Evolutionary conservation across 2,888 invertebrate species (phyloP).

Genomic region (Cyaniris semiargus): DNA sequence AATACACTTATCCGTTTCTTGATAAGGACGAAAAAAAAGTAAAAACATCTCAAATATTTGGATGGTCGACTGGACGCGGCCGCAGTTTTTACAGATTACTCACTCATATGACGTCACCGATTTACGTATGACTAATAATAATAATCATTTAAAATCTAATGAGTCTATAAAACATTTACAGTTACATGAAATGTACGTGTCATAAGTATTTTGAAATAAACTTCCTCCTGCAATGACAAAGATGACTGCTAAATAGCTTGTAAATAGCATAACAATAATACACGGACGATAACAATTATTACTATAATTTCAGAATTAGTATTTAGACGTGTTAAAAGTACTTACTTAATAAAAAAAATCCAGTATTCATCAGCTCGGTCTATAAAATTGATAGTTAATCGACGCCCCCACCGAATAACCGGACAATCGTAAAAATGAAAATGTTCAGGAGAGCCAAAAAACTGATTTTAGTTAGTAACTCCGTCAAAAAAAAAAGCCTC

Average conservation of each 20-base stretch:
- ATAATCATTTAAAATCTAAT: constrained; percentile 60
- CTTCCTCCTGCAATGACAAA: constrained; percentile 8
- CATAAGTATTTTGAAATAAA: constrained; percentile 37
- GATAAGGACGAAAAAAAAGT: not conserved
- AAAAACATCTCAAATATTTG: constrained; percentile 26
- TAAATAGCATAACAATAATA: not conserved
- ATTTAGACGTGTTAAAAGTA: no score
- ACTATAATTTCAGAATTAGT: not conserved
- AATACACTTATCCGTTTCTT: not conserved
- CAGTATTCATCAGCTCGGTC: no score
- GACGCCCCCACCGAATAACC: no score
- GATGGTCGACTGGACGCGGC: constrained; percentile 48
- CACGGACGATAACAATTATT: not conserved
- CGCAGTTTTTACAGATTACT: constrained; percentile 63
- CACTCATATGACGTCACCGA: constrained; percentile 69
- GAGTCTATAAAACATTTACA: constrained; percentile 42
- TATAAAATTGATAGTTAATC: no score
- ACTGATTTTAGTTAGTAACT: no score
- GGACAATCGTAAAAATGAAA: no score
- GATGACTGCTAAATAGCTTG: not conserved
- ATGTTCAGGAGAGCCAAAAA: no score
- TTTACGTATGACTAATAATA: constrained; percentile 73
- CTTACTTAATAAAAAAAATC: no score
- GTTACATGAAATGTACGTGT: constrained; percentile 45
- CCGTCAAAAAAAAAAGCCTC: no score